Conservation (phyloP, 1,140 invertebrate species). For the Tetragonula clypearis region DNA sequence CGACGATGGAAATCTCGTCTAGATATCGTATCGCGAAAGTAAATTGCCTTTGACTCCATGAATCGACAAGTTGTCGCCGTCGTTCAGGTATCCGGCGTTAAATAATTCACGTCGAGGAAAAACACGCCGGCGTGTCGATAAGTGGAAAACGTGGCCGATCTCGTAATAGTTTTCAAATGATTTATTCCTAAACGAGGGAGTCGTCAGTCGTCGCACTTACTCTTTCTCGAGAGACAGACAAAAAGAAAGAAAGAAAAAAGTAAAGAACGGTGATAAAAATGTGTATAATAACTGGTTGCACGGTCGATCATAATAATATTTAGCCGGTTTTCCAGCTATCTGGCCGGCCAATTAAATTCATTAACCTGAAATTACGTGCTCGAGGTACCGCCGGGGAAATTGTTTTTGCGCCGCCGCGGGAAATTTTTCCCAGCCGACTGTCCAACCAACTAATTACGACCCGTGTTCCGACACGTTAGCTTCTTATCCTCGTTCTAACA, state of each 20-base stretch:
- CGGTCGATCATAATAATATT: slow-evolving; percentile 24
- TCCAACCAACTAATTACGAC: slow-evolving; percentile 6
- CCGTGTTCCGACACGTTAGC: neutral
- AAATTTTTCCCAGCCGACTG: neutral
- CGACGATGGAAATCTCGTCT: neutral
- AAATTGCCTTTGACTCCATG: neutral
- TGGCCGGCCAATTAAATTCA: slow-evolving; percentile 50
- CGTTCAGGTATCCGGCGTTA: neutral
- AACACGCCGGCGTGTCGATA: slow-evolving; percentile 6
- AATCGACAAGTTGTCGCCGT: neutral
- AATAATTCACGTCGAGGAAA: slow-evolving; percentile 13
- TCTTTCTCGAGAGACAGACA: neutral
- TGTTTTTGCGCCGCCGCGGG: neutral
- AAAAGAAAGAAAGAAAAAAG: neutral
- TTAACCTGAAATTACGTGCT: slow-evolving; percentile 44
- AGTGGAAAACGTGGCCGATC: neutral
- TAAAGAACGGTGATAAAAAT: neutral
- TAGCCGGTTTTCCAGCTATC: slow-evolving; percentile 27
- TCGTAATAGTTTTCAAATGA: slow-evolving; percentile 14
- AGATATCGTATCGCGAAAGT: neutral
- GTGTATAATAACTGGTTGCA: slow-evolving; percentile 25
- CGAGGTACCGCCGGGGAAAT: slow-evolving; percentile 1
- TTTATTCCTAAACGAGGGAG: neutral
- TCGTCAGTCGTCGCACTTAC: too few relatives aligned
- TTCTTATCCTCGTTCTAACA: neutral